phyloP scores from a whole-genome alignment of 2,113 vertebrate genomes.

The Conger conger region DNA sequence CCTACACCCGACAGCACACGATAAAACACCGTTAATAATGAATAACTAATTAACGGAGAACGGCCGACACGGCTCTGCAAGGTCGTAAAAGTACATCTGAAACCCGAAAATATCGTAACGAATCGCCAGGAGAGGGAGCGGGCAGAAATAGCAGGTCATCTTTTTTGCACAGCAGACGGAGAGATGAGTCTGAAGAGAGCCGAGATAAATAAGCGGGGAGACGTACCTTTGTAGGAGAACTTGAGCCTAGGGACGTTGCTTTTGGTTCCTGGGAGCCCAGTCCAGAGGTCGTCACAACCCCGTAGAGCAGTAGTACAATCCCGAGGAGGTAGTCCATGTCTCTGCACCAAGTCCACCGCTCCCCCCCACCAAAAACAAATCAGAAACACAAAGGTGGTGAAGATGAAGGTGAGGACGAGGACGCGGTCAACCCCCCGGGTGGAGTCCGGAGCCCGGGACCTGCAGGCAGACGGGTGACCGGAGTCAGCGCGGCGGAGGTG shows the following conservation, averaged over 20 bases:
- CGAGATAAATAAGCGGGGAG: conserved; percentile 38
- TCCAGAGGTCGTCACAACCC: conserved; percentile 72
- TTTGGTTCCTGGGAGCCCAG: conserved; percentile 77
- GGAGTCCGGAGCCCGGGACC: conserved; percentile 9
- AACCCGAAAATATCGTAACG: conserved; percentile 58
- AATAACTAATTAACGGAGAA: no score
- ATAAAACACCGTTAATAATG: conserved; percentile 32
- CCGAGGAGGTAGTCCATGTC: conserved; percentile 85
- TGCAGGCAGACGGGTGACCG: not conserved
- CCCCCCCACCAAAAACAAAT: conserved; percentile 8
- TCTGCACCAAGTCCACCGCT: conserved; percentile 18
- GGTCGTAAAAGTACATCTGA: conserved; percentile 66
- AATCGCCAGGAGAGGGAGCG: not conserved
- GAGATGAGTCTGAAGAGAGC: not conserved
- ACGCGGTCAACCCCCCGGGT: not conserved
- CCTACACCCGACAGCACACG: not conserved
- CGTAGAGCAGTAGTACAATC: conserved; percentile 79
- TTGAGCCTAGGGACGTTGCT: conserved; percentile 88
- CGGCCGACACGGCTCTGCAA: conserved; percentile 52
- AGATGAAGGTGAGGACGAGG: not conserved
- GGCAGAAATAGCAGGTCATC: no score
- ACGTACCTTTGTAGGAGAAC: conserved; percentile 94
- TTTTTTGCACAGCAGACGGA: not conserved
- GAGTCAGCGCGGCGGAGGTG: not conserved
- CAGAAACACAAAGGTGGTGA: not conserved